phyloP scores from a whole-genome alignment of 2,888 invertebrate species.

The Spatulosminthurus flaviceps region DNA sequence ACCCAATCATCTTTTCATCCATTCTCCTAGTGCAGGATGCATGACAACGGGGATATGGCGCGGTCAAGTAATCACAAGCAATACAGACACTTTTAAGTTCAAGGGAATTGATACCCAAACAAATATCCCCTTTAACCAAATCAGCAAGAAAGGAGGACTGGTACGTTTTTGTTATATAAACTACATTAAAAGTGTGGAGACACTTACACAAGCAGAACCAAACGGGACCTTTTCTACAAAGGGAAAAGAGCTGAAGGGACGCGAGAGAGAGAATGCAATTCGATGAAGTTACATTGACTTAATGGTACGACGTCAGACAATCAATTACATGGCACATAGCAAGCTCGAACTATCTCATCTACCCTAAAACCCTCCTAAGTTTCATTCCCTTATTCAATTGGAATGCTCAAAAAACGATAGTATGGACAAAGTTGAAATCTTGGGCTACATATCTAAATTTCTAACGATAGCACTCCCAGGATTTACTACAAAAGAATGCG shows the following conservation, averaged over 20 bases:
- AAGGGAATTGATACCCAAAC: conserved; percentile 30
- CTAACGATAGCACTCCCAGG: conserved; percentile 6
- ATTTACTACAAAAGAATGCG: conserved; percentile 27
- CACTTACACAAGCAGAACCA: neutral
- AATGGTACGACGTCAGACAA: conserved; percentile 59
- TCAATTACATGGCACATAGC: conserved; percentile 59
- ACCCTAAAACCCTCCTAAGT: conserved; percentile 47
- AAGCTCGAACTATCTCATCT: conserved; percentile 50
- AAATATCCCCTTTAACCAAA: neutral
- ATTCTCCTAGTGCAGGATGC: neutral
- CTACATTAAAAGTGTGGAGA: conserved; percentile 2
- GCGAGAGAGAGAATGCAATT: conserved; percentile 37
- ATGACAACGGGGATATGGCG: neutral
- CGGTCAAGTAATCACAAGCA: conserved; percentile 4
- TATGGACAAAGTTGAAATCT: conserved; percentile 25
- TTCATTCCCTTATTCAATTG: conserved; percentile 56
- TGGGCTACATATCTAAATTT: conserved; percentile 31
- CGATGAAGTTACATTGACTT: conserved; percentile 46
- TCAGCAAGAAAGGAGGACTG: neutral
- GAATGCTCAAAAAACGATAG: conserved; percentile 30
- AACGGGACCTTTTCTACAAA: conserved; percentile 1
- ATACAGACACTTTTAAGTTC: conserved; percentile 2
- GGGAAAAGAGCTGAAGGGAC: conserved; percentile 15
- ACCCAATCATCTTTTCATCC: neutral
- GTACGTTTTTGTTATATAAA: neutral